Base-by-base conservation (phyloP, 37 sponge, comb jelly and placozoan genomes). In the Agelas oroides region DNA sequence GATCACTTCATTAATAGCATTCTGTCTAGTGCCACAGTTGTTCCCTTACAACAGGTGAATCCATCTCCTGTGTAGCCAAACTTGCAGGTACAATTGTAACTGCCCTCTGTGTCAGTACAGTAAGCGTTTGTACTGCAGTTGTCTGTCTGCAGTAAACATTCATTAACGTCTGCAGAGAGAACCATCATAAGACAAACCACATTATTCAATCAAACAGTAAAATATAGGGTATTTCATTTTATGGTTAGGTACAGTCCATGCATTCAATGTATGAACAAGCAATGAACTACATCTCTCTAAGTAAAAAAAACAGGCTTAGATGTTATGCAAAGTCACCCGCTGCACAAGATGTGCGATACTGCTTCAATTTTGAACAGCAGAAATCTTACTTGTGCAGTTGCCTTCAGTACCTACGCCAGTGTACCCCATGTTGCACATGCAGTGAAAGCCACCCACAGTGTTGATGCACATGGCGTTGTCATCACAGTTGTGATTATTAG, bases 61-160 rank as follows among this genome's bases (percentile, higher is more conserved):
- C 75, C 75, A 75, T 75, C 32, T 30, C 53, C 53, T 54, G 75
- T 53, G 38, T 73, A 83, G 24, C 84, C 84, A 60, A 61, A 55
- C 18, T 61, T 73, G 61, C 80, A 80, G 40, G 80, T 21, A 28
- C 80, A 80, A 18, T 46, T 38, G 60, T 52, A 80, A 55, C 80
- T 37, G 65, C 80, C 80, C 25, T 24, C 54, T 23, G 55, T 80
- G 8, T 80, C 38, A 5, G 31, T 25, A 61, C 84, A 83, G 46
- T 60, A 18, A 21, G 72, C 54, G 21, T 55, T 85, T 0, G 23
- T 38, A n/a, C 41, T 54, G 59, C 86, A 85, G 70, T 77, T 67
- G 28, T 85, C 27, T 0, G 56, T 76, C 20, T 61, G 60, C 0
- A 57, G 66, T 0, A 1, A 18, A 30, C 86, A 85, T 33, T 76